phyloP scores from a whole-genome alignment of 2,888 invertebrate species.

The Tillus elongatus region DNA sequence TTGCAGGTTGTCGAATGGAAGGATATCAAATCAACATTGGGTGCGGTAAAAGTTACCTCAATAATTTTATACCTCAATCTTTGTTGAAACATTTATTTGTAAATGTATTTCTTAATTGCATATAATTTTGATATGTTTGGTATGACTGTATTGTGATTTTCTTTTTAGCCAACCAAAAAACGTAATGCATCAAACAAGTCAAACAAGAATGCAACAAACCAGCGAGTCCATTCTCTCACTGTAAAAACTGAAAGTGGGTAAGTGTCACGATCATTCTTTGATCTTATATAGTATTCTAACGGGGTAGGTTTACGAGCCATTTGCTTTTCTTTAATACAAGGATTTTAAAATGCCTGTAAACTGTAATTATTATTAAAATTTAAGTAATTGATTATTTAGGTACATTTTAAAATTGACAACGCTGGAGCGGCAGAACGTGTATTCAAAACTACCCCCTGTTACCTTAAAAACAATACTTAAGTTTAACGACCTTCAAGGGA shows the following conservation, averaged over 20 bases:
- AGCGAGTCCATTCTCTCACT: constrained; percentile 31
- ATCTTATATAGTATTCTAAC: too few relatives aligned
- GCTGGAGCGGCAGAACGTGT: too few relatives aligned
- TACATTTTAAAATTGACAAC: too few relatives aligned
- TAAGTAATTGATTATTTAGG: too few relatives aligned
- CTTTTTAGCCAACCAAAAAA: constrained; percentile 35
- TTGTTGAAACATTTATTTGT: constrained; percentile 7
- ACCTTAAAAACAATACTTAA: too few relatives aligned
- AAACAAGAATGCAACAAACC: constrained; percentile 31
- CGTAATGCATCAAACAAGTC: constrained; percentile 34
- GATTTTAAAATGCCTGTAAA: too few relatives aligned
- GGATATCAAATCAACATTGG: constrained; percentile 10
- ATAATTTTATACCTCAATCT: constrained; percentile 9
- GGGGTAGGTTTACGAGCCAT: too few relatives aligned
- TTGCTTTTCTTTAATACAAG: too few relatives aligned
- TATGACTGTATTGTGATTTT: constrained; percentile 9
- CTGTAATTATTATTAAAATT: constrained; percentile 9
- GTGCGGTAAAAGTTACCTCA: constrained; percentile 6
- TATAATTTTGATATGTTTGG: constrained; percentile 1
- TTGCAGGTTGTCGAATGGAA: constrained; percentile 7
- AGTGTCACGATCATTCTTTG: constrained; percentile 10
- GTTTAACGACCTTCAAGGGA: too few relatives aligned
- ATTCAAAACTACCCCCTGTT: too few relatives aligned
- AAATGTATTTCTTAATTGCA: background rate
- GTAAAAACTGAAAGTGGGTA: constrained; percentile 39